Percentiles rank a stretch among this genome's conserved stretches.
These are phyloP conservation scores for Naso thynnoides DNA, from an alignment of 2,797 vertebrate species.

Conservation along the genomic window DNA sequence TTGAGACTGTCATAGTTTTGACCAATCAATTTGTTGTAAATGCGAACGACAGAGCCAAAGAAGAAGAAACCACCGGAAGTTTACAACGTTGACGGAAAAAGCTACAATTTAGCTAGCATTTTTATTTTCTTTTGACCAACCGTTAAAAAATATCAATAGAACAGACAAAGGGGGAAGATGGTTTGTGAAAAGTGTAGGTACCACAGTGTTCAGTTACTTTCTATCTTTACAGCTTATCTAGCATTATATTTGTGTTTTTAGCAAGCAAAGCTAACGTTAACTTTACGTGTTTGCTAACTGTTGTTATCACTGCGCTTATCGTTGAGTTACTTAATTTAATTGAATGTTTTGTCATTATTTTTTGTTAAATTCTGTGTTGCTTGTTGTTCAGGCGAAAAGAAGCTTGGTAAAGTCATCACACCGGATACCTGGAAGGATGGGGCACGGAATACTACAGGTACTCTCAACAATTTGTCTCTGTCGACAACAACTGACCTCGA, in stretches of 20 bases:
- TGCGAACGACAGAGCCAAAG: neutral
- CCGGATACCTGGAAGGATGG: conserved; percentile 99
- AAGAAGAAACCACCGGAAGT: conserved; percentile 62
- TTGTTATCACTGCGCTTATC: neutral
- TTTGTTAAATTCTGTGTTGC: neutral
- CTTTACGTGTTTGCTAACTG: conserved; percentile 11
- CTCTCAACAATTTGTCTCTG: neutral
- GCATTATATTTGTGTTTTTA: neutral
- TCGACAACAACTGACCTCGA: no score
- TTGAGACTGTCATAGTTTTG: neutral
- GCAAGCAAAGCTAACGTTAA: conserved; percentile 3
- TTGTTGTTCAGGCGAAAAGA: conserved; percentile 92
- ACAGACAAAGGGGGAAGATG: conserved; percentile 64
- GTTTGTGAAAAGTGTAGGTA: conserved; percentile 87
- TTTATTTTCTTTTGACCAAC: neutral
- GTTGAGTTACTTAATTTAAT: neutral
- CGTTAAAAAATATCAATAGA: neutral
- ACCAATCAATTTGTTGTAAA: conserved; percentile 32
- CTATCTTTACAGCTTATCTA: neutral
- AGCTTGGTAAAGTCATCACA: conserved; percentile 96
- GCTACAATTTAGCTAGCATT: conserved; percentile 24
- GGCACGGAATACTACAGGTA: conserved; percentile 97
- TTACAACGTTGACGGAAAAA: conserved; percentile 37
- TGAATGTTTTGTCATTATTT: neutral
- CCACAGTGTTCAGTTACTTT: neutral